These are phyloP conservation scores for Sebastes cheni DNA, from an alignment of 2,797 vertebrate genomes.

Conservation along the genomic window DNA sequence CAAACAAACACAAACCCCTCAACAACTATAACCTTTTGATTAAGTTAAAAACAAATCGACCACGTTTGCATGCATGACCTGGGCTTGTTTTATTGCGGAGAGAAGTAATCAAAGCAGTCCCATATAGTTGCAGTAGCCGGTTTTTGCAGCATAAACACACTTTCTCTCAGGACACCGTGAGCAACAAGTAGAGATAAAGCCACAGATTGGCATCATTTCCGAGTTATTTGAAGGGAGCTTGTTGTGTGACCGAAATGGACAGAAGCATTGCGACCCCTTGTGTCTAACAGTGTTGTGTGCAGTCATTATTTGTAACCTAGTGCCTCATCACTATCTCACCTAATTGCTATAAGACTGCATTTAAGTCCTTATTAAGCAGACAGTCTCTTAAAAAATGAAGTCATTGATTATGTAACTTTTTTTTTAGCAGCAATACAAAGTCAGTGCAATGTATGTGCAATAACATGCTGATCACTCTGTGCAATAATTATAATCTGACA, in stretches of 20 bases:
- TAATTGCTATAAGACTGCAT: neutral
- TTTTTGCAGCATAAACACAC: neutral
- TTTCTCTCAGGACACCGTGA: neutral
- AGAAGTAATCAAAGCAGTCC: neutral
- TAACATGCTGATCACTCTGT: too few species aligned
- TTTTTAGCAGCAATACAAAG: neutral
- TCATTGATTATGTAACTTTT: neutral
- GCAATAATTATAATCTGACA: too few species aligned
- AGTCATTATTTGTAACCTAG: neutral
- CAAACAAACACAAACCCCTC: neutral
- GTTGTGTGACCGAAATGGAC: neutral
- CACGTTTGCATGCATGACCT: neutral
- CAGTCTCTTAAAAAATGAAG: neutral
- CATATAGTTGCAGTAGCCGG: neutral
- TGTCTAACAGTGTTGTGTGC: conserved; percentile 26
- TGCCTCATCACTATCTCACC: neutral
- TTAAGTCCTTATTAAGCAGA: neutral
- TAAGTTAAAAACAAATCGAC: neutral
- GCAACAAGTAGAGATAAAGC: neutral
- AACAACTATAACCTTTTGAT: accelerated
- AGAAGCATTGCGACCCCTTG: conserved; percentile 57
- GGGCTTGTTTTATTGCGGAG: neutral
- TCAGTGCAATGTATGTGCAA: neutral
- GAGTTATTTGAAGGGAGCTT: conserved; percentile 59
- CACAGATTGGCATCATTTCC: conserved; percentile 20